Evolutionary conservation across 2,888 invertebrate species (phyloP).

Genomic region (Drosophila nr. medialis): DNA sequence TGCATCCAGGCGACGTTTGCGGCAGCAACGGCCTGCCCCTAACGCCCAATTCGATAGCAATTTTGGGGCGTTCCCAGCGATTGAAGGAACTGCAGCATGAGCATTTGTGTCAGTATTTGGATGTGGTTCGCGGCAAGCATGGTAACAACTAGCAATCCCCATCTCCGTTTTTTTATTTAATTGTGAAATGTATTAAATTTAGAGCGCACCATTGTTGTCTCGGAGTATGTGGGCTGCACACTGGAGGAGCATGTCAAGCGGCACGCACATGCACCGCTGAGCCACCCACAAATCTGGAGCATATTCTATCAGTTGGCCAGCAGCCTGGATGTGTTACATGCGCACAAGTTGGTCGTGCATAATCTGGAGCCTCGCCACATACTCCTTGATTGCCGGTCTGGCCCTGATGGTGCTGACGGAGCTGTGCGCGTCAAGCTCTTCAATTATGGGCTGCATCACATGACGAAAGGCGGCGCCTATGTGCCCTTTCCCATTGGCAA

Average conservation of each 20-base stretch:
- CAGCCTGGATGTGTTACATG: slow-evolving; percentile 90
- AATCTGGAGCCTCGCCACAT: slow-evolving; percentile 94
- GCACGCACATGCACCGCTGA: slow-evolving; percentile 77
- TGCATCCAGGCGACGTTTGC: slow-evolving; percentile 95
- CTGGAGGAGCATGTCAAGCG: slow-evolving; percentile 86
- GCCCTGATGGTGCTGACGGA: slow-evolving; percentile 84
- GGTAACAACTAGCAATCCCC: slow-evolving; percentile 86
- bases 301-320: slow-evolving; percentile 90
- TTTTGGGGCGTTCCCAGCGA: slow-evolving; percentile 94
- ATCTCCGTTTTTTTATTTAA: background rate
- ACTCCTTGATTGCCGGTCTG: slow-evolving; percentile 86
- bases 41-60: slow-evolving; percentile 98
- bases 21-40: slow-evolving; percentile 98
- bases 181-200: background rate
- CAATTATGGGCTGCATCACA: slow-evolving; percentile 96
- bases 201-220: slow-evolving; percentile 92
- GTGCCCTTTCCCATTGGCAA: slow-evolving; percentile 95
- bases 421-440: slow-evolving; percentile 91
- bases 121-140: slow-evolving; percentile 96
- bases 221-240: slow-evolving; percentile 90
- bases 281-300: slow-evolving; percentile 86
- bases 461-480: slow-evolving; percentile 94
- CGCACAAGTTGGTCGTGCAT: slow-evolving; percentile 90
- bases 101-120: slow-evolving; percentile 94
- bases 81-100: slow-evolving; percentile 92